Percentiles rank a stretch among this genome's conserved stretches.
Evolutionary conservation across 2,797 vertebrate species (phyloP).

Genomic region (Megalops cyprinoides): DNA sequence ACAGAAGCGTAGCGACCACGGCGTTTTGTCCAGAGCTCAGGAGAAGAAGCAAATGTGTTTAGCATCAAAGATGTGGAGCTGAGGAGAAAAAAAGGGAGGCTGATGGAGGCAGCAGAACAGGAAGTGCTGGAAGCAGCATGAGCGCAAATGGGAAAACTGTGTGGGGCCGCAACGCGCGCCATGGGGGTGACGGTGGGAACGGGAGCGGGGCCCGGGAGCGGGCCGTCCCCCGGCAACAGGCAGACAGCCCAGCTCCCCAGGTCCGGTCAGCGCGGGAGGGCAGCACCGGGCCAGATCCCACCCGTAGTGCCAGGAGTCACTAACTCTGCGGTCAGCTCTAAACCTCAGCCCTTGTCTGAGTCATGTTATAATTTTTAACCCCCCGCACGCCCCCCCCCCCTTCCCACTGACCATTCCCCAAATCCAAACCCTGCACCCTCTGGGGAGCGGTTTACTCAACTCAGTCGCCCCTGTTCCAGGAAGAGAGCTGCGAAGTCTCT

Average conservation of each 20-base stretch:
- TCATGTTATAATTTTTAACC: background rate
- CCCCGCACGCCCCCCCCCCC: background rate
- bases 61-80: background rate
- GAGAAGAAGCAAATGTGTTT: background rate
- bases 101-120: conserved; percentile 32
- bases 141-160: conserved; percentile 31
- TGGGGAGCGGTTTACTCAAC: background rate
- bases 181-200: background rate
- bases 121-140: conserved; percentile 40
- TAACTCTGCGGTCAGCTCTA: background rate
- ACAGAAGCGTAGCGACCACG: background rate
- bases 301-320: background rate
- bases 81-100: background rate
- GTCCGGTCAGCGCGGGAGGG: background rate
- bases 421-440: background rate
- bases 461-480: background rate
- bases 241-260: background rate
- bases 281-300: background rate
- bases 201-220: background rate
- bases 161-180: background rate
- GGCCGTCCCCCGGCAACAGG: background rate
- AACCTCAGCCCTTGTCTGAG: background rate
- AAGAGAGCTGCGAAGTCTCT: background rate
- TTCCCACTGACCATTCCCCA: background rate
- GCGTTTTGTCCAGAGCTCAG: background rate